Base-by-base conservation (phyloP, 1,140 invertebrate genomes). In the Saccostrea echinata region DNA sequence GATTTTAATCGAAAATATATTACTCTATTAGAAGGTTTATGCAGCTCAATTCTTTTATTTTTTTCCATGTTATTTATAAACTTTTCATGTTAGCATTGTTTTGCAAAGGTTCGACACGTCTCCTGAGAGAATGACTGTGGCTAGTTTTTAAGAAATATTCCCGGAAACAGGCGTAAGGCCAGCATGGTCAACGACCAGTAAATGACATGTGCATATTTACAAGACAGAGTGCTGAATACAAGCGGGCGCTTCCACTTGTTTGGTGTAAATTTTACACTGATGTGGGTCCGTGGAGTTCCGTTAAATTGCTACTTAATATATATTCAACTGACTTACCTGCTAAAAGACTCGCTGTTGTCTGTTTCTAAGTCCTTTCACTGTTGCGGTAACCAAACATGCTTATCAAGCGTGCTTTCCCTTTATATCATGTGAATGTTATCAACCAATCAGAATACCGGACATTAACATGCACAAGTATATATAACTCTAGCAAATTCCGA, bases 371-470 rank as follows among this genome's bases (percentile, higher is more conserved):
- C 68, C 68, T 71, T 71, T 71, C 68, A 71, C 68, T 71, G 68
- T 71, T 71, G n/a, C 68, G 68, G 68, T 71, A 71, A 71, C 68
- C 68, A 27, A 33, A 71, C 64, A 71, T 71, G 64, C 64, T 71
- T 71, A 30, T 30, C 64, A 27, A 71, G 64, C 64, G 64, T 71
- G 64, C 64, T 71, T 71, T 71, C 64, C 21, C 27, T 71, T 71
- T 71, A 71, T 13, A 71, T 71, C 64, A 71, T 71, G 27, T 71
- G 64, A 24, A 12, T 71, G 9, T 27, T 27, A 21, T 71, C 64
- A 27, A 16, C 64, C 64, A 71, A 71, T 71, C 64, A 71, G 24
- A 71, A 30, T 27, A 71, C 0, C n/a, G 68, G 2, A 9, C 68
- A 71, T 71, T 71, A n/a, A 68, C 24, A 68, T 68, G 64, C 64